phyloP scores from a whole-genome alignment of 2,797 vertebrate species.

The Propithecus deckenii region DNA sequence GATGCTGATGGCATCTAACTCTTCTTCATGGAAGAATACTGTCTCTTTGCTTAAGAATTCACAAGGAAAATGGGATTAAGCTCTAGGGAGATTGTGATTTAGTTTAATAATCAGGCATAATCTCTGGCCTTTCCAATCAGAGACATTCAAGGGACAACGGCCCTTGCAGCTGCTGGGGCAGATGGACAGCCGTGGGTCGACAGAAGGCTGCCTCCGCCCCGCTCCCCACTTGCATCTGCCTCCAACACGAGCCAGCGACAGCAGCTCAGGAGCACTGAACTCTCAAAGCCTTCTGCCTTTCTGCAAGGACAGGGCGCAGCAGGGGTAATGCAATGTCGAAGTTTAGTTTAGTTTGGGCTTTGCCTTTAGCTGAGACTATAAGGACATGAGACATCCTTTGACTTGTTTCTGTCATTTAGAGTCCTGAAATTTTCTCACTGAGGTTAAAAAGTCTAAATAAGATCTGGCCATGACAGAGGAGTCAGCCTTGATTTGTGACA shows the following conservation, averaged over 20 bases:
- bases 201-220: background rate
- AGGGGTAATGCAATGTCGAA: rapidly evolving
- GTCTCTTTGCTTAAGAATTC: background rate
- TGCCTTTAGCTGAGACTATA: background rate
- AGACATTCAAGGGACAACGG: background rate
- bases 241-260: background rate
- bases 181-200: background rate
- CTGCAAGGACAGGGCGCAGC: rapidly evolving
- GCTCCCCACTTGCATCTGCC: background rate
- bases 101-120: background rate
- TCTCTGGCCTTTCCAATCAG: background rate
- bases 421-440: background rate
- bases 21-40: background rate
- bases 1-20: background rate
- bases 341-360: background rate
- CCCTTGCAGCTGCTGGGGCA: background rate
- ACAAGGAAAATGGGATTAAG: background rate
- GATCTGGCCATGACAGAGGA: background rate
- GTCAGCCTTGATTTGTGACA: background rate
- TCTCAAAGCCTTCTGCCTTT: background rate
- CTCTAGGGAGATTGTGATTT: background rate
- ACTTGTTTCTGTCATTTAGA: background rate
- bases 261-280: too few species aligned
- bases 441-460: background rate
- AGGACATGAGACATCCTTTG: background rate